These are phyloP conservation scores for Heteromurus nitidus DNA, from an alignment of 2,888 invertebrate genomes.

Conservation along the genomic window DNA sequence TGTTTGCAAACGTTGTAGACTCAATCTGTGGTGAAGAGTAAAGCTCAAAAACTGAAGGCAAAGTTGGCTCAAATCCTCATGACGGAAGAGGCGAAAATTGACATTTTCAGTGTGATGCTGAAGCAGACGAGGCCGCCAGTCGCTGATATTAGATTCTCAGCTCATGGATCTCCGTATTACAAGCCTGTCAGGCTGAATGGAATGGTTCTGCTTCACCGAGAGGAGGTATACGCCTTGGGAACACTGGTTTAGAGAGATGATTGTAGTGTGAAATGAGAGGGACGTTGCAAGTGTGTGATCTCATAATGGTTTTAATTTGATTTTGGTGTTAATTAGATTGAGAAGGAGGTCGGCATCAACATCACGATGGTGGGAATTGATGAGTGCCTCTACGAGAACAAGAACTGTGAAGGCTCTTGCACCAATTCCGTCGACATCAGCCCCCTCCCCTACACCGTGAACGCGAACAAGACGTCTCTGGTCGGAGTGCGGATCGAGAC, in stretches of 20 bases:
- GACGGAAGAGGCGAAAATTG: slow-evolving; percentile 91
- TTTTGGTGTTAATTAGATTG: slow-evolving; percentile 80
- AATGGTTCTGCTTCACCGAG: slow-evolving; percentile 92
- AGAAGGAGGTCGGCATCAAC: slow-evolving; percentile 94
- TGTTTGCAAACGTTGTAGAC: slow-evolving; percentile 77
- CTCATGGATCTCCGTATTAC: slow-evolving; percentile 96
- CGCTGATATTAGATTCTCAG: slow-evolving; percentile 94
- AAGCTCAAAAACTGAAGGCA: slow-evolving; percentile 91
- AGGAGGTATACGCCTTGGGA: slow-evolving; percentile 83
- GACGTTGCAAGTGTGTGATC: background rate
- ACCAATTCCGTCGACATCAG: slow-evolving; percentile 90
- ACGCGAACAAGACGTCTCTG: slow-evolving; percentile 96
- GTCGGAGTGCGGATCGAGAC: slow-evolving; percentile 97
- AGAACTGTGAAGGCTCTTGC: slow-evolving; percentile 96
- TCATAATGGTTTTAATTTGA: background rate
- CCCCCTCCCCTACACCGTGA: slow-evolving; percentile 94
- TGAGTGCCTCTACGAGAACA: slow-evolving; percentile 95
- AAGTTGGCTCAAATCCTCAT: slow-evolving; percentile 90
- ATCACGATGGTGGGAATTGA: slow-evolving; percentile 99
- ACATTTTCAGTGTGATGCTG: slow-evolving; percentile 96
- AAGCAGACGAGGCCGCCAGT: slow-evolving; percentile 87
- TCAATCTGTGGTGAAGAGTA: slow-evolving; percentile 88
- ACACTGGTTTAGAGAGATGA: too few species aligned
- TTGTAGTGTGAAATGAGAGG: background rate
- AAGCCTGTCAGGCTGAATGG: slow-evolving; percentile 96